Base-by-base conservation (phyloP, 2,113 vertebrate species). In the Calypte anna region DNA sequence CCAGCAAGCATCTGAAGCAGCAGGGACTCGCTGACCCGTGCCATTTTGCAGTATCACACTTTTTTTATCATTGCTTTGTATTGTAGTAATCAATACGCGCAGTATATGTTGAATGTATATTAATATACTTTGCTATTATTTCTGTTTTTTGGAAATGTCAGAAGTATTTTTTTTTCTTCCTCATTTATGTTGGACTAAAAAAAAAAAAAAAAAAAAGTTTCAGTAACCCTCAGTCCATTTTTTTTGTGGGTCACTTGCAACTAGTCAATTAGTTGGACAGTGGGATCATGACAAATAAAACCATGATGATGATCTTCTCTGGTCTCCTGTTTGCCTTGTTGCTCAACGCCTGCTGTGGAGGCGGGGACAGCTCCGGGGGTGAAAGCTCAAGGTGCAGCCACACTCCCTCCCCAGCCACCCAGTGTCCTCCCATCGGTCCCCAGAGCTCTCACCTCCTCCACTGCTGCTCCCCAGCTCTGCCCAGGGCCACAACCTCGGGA, bases 21-120 rank as follows among this genome's bases (percentile, higher is more conserved):
- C 93, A 89, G 97, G 85, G 97, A 92, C 96, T 87, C 63, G 85
- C 21, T 23, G 75, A 38, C 94, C 94, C 68, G 95, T 96, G 97
- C 98, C 97, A 95, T 97, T 90, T 83, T 73, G 95, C 97, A 94
- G 59, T 68, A 93, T 92, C 96, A 95, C 96, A 95, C 94, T 97
- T 30, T 54, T 54, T 95, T 93, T 91, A 89, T 82, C 97, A 95
- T 97, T 58, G 98, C 98, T 98, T 98, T 98, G 97, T 98, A 97
- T 97, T 94, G 97, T 97, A 97, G 98, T 96, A 94, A 94, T 95
- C 97, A 89, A 93, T 95, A 96, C 96, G 95, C 92, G 66, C 97
- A 96, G 97, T 98, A 90, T 98, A 95, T 97, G 98, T 98, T 98
- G 98, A 98, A 98, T 98, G 97, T 98, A 97, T 97, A 97, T 97